A percentile compares a stretch with the other conserved stretches of the same genome.
Evolutionary conservation across 2,113 vertebrate species (phyloP).

Genomic region (Pica pica): DNA sequence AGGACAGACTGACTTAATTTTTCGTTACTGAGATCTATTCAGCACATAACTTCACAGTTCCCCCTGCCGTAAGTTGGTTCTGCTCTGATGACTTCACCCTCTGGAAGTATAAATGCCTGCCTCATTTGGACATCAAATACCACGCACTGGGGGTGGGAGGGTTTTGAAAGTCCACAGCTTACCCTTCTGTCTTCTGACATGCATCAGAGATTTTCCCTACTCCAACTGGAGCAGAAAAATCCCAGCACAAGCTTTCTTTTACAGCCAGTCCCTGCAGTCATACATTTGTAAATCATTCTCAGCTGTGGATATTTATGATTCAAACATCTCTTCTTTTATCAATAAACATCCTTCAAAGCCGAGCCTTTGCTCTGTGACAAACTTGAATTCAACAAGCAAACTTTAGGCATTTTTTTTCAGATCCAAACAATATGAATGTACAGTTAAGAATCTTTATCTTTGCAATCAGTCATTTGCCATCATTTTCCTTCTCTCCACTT

Average conservation of each 20-base stretch:
- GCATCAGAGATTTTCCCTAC: not conserved
- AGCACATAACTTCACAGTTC: not conserved
- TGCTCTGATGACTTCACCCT: not conserved
- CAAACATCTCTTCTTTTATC: not conserved
- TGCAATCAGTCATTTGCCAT: not conserved
- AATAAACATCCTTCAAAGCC: not conserved
- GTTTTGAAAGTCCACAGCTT: not conserved
- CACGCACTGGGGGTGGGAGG: not conserved
- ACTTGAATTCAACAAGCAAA: not conserved
- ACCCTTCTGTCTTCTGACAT: not conserved
- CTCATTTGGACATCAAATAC: not conserved
- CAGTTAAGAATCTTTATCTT: not conserved
- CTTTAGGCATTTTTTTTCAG: not conserved
- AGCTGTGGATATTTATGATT: not conserved
- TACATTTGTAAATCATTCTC: not conserved
- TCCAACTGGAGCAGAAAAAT: not conserved
- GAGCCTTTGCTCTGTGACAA: not conserved
- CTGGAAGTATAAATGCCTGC: not conserved
- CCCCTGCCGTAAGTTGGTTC: not conserved
- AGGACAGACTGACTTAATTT: not conserved
- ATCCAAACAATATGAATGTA: not conserved
- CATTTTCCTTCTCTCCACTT: not conserved
- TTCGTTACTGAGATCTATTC: accelerated
- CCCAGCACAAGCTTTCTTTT: not conserved
- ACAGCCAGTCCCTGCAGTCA: not conserved